Conservation (phyloP, 2,797 vertebrate species). For the Melanotaenia pygmaea region DNA sequence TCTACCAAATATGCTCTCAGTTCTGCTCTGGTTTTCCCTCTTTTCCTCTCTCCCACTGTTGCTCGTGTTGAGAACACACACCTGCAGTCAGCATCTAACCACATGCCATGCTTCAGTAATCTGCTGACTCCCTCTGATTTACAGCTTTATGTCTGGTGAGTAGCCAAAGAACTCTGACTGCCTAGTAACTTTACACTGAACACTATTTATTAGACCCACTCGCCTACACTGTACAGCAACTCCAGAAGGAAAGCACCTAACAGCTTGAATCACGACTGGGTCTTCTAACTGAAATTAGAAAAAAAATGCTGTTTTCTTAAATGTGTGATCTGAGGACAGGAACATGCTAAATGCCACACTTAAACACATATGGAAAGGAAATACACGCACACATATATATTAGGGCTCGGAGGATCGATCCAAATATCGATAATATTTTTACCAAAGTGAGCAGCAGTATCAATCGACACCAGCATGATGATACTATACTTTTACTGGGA, state of each 20-base stretch:
- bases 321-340: slow-evolving; percentile 26
- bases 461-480: too few relatives aligned
- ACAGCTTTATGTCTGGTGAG: slow-evolving; percentile 69
- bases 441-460: too few relatives aligned
- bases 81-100: slow-evolving; percentile 77
- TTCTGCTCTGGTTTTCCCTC: slow-evolving; percentile 72
- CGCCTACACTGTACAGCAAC: slow-evolving; percentile 16
- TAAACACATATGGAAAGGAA: slow-evolving; percentile 10
- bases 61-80: slow-evolving; percentile 75
- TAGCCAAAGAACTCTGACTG: slow-evolving; percentile 63
- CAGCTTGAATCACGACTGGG: slow-evolving; percentile 23
- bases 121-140: slow-evolving; percentile 78
- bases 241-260: slow-evolving; percentile 29
- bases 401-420: too few relatives aligned
- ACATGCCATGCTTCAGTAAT: slow-evolving; percentile 74
- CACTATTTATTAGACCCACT: slow-evolving; percentile 40
- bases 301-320: slow-evolving; percentile 13
- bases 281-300: slow-evolving; percentile 25
- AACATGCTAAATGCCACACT: slow-evolving; percentile 13
- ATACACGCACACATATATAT: background rate
- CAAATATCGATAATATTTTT: too few relatives aligned
- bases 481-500: too few relatives aligned
- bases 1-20: slow-evolving; percentile 63
- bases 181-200: slow-evolving; percentile 62
- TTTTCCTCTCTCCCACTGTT: slow-evolving; percentile 52